Percentiles rank a stretch among this genome's conserved stretches.
These are phyloP conservation scores for Petromus typicus DNA, from an alignment of 2,113 vertebrate genomes.

Conservation along the genomic window DNA sequence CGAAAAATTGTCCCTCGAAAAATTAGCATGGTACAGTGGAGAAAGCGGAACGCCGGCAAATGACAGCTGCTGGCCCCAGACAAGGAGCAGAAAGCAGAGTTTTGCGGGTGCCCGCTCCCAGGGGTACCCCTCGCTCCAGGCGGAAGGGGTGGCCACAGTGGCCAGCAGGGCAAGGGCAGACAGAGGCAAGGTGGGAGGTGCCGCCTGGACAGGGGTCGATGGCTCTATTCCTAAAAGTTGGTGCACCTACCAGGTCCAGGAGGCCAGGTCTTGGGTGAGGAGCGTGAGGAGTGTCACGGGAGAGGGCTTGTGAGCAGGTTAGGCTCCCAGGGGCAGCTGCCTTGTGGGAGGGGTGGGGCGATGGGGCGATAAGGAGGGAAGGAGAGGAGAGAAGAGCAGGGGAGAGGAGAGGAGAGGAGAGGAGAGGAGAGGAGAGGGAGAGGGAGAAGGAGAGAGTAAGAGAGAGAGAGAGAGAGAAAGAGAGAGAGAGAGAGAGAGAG, in stretches of 20 bases:
- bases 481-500: too few species aligned
- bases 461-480: too few species aligned
- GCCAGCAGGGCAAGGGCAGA: too few species aligned
- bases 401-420: too few species aligned
- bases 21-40: slow-evolving; percentile 95
- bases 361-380: neutral
- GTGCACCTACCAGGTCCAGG: too few species aligned
- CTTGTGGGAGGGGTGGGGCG: neutral
- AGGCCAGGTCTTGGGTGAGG: neutral
- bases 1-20: slow-evolving; percentile 95
- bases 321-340: slow-evolving; percentile 34
- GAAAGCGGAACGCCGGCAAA: slow-evolving; percentile 93
- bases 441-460: too few species aligned
- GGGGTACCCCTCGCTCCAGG: slow-evolving; percentile 87
- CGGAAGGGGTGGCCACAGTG: neutral
- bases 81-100: slow-evolving; percentile 90
- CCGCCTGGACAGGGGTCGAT: neutral
- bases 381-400: too few species aligned
- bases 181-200: neutral
- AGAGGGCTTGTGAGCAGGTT: neutral
- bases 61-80: slow-evolving; percentile 94
- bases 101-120: slow-evolving; percentile 90
- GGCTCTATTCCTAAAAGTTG: neutral
- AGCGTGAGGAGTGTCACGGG: neutral
- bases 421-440: too few species aligned